Evolutionary conservation across 2,113 vertebrate species (phyloP).

Genomic region (Spermophilus dauricus): DNA sequence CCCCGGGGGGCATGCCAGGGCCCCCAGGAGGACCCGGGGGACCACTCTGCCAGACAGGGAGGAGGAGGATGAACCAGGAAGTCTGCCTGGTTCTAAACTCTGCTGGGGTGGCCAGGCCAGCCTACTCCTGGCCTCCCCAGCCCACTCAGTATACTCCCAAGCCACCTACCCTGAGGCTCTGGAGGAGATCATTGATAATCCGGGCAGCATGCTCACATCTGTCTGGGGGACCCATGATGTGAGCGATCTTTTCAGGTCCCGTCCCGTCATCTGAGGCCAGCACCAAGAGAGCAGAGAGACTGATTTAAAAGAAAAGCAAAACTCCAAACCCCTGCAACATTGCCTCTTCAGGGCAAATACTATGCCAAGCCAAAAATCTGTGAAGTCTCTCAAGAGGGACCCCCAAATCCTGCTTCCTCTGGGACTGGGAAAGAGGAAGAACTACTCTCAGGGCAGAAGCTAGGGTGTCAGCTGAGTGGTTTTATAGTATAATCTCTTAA

Average conservation of each 20-base stretch:
- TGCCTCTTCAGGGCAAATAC: neutral
- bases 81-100: neutral
- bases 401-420: fast-evolving
- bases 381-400: neutral
- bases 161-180: conserved; percentile 92
- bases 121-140: conserved; percentile 34
- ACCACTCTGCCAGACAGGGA: conserved; percentile 86
- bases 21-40: conserved; percentile 92
- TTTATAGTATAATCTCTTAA: too few relatives aligned
- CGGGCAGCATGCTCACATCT: conserved; percentile 95
- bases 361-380: neutral
- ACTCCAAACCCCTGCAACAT: neutral
- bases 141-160: neutral
- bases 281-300: neutral
- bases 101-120: neutral
- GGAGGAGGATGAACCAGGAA: neutral
- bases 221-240: conserved; percentile 96
- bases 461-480: neutral
- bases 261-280: conserved; percentile 92
- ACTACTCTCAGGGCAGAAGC: neutral
- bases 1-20: conserved; percentile 93
- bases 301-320: neutral
- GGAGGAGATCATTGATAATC: conserved; percentile 95
- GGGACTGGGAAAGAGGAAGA: neutral
- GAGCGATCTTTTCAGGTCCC: conserved; percentile 95